phyloP scores from a whole-genome alignment of 2,888 invertebrate species.

The Melinopterus prodromus region DNA sequence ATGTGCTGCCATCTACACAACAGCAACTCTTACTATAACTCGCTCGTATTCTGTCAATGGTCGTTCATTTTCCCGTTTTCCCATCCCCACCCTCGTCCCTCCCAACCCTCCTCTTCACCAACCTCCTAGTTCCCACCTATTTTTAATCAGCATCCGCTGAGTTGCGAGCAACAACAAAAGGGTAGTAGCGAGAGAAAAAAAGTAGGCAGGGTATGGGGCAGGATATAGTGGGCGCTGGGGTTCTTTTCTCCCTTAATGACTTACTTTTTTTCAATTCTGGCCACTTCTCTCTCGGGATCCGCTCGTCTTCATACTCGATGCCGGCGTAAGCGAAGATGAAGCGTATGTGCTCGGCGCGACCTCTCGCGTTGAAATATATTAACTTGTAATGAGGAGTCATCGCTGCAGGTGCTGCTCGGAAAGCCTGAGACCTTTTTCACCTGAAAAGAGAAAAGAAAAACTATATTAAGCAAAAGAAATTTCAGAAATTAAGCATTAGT shows the following conservation, averaged over 20 bases:
- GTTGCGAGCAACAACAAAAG: not conserved
- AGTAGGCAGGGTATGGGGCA: not conserved
- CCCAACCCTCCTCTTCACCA: not conserved
- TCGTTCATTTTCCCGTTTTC: not conserved
- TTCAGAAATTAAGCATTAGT: too few relatives aligned
- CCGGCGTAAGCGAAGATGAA: constrained; percentile 67
- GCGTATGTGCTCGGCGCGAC: constrained; percentile 66
- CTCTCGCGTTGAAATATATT: constrained; percentile 67
- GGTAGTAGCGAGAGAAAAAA: not conserved
- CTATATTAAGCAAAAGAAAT: not conserved
- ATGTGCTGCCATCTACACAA: not conserved
- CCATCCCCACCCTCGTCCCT: not conserved
- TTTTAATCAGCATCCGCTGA: not conserved
- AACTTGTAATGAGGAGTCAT: constrained; percentile 61
- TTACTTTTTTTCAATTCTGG: constrained; percentile 64
- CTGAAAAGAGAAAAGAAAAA: not conserved
- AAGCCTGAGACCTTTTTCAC: not conserved
- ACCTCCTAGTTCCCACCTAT: not conserved
- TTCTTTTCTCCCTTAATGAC: constrained; percentile 38
- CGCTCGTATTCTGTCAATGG: not conserved
- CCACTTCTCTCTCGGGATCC: constrained; percentile 65
- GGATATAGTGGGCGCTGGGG: not conserved
- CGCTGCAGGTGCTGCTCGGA: not conserved
- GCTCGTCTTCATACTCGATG: constrained; percentile 65
- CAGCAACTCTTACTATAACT: not conserved